Percentiles rank a stretch among this genome's conserved stretches.
Conservation (phyloP, 1,140 invertebrate genomes). For the Himalopsyche phryganea region DNA sequence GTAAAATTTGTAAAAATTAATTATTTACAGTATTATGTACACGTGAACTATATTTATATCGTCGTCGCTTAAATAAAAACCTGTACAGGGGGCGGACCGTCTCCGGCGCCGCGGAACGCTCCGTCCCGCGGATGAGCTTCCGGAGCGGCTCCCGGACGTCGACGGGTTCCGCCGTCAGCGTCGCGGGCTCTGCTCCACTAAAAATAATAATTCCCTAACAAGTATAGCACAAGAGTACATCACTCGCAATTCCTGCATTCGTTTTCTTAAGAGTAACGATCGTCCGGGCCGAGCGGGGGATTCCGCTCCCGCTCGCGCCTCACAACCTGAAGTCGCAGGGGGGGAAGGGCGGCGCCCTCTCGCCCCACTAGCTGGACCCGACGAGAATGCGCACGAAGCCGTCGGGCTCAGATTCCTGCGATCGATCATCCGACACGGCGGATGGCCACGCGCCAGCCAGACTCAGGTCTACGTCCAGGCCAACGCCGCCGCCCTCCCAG, state of each 20-base stretch:
- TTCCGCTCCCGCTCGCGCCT: conserved; percentile 10
- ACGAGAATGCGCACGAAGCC: conserved; percentile 52
- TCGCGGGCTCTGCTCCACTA: conserved; percentile 14
- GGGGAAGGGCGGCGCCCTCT: conserved; percentile 21
- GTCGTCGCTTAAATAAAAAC: conserved; percentile 18
- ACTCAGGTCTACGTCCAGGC: conserved; percentile 23
- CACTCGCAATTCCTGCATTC: conserved; percentile 34
- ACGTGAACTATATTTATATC: conserved; percentile 26
- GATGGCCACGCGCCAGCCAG: conserved; percentile 40
- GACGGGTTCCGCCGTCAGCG: not conserved
- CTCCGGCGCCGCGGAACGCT: conserved; percentile 6
- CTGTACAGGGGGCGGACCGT: conserved; percentile 2
- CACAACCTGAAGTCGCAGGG: conserved; percentile 20
- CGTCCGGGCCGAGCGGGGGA: conserved; percentile 4
- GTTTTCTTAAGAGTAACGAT: conserved; percentile 18
- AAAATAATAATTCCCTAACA: conserved; percentile 33
- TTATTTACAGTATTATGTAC: conserved; percentile 33
- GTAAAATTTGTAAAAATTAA: conserved; percentile 35
- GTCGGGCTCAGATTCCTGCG: conserved; percentile 25
- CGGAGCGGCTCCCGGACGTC: conserved; percentile 4
- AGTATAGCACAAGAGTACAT: conserved; percentile 35
- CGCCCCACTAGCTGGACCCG: conserved; percentile 48
- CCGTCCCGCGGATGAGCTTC: conserved; percentile 4
- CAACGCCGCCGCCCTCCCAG: conserved; percentile 47
- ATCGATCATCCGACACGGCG: conserved; percentile 48